phyloP scores from a whole-genome alignment of 2,797 vertebrate species.

The Tenualosa thibaudeaui region DNA sequence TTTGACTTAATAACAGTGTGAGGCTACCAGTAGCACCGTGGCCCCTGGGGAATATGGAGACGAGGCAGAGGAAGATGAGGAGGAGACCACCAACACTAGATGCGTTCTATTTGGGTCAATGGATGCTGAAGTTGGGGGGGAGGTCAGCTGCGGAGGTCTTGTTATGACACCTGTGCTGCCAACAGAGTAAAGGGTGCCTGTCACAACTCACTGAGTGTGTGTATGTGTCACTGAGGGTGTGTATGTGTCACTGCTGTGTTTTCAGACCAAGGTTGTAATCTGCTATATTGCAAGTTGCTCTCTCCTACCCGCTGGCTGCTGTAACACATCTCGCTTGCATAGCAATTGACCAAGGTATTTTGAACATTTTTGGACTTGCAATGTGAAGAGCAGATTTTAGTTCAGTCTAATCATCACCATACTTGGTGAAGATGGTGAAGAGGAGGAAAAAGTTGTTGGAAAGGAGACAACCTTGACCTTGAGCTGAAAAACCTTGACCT shows the following conservation, averaged over 20 bases:
- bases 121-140: background rate
- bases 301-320: no score
- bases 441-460: background rate
- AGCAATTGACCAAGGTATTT: background rate
- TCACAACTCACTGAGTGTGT: background rate
- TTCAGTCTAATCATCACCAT: background rate
- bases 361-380: background rate
- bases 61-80: background rate
- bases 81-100: background rate
- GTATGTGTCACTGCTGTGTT: background rate
- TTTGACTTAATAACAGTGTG: slow-evolving; percentile 1
- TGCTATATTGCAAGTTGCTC: background rate
- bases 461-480: background rate
- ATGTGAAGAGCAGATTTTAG: background rate
- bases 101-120: background rate
- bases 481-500: background rate
- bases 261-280: background rate
- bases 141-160: background rate
- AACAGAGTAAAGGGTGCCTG: background rate
- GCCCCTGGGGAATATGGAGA: background rate
- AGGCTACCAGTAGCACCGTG: background rate
- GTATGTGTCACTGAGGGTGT: background rate
- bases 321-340: no score
- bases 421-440: background rate
- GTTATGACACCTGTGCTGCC: background rate